Base-by-base conservation (phyloP, 2,888 invertebrate species). In the Crossocerus cetratus region DNA sequence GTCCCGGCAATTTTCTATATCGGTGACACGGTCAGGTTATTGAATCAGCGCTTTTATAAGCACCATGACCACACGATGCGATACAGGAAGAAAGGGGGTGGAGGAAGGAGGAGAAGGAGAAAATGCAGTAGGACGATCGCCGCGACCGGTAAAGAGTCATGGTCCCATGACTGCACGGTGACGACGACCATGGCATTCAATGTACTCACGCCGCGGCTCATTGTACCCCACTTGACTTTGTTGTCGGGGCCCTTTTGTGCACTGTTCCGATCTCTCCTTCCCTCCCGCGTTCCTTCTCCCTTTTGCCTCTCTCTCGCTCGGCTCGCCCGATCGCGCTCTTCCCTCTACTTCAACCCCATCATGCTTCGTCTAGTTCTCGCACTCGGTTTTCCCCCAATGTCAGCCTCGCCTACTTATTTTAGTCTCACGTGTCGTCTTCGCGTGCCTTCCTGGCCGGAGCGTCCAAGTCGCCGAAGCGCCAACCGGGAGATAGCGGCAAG, bases 171-270 rank as follows among this genome's bases (percentile, higher is more conserved):
- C 85, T 84, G 70, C 74, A 76, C 59, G 74, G 72, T 11, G 32
- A 32, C 32, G 81, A 82, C 82, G 84, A 76, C 81, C 81, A 80
- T 81, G 83, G 85, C 84, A 85, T 86, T 86, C 86, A 86, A 86
- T 84, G 83, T 85, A 86, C 86, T 86, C 86, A 84, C 82, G 84
- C 86, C 84, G 86, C 83, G 85, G 81, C 85, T 88, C 86, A 89
- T 90, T 89, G 89, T 88, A 82, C 84, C 87, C 87, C 89, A 90
- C 89, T 90, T 89, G 90, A 89, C 88, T 86, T 86, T 87, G 87
- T 89, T 88, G 87, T 86, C 86, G 84, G 86, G 85, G 84, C 77
- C 79, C 78, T 82, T 77, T 73, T 72, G 76, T 80, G 69, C 77
- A 66, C 68, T 63, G 68, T 69, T 69, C 78, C 77, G 79, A 81